phyloP scores from a whole-genome alignment of 2,888 invertebrate species.

The Yponomeuta cagnagella region DNA sequence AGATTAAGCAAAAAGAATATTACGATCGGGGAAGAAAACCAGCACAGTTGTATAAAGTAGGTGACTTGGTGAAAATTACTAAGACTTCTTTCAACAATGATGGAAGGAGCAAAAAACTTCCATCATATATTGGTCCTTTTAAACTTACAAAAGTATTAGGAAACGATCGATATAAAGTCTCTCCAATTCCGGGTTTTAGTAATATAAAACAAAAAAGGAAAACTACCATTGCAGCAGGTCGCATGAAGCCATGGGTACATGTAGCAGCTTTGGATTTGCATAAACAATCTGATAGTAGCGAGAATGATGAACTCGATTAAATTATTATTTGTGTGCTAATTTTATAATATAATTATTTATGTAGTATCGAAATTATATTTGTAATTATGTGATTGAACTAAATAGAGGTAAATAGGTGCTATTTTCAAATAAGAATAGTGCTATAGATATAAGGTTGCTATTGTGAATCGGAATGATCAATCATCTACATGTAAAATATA shows the following conservation, averaged over 20 bases:
- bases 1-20: no score
- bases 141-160: constrained; percentile 17
- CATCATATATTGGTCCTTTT: constrained; percentile 19
- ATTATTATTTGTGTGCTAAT: background rate
- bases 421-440: background rate
- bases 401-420: background rate
- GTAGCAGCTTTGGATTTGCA: constrained; percentile 15
- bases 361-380: background rate
- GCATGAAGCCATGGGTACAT: constrained; percentile 10
- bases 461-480: no score
- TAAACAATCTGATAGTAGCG: constrained; percentile 9
- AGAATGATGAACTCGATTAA: background rate
- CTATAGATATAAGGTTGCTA: no score
- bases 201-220: no score
- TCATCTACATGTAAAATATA: no score
- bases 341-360: constrained; percentile 5
- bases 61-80: no score
- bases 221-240: no score
- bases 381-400: background rate
- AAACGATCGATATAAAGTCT: constrained; percentile 18
- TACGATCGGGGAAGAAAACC: no score
- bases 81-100: no score
- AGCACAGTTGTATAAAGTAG: no score
- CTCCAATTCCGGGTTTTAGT: background rate
- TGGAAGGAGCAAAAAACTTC: background rate